phyloP scores from a whole-genome alignment of 2,888 invertebrate species.

The Saturnia japonica region DNA sequence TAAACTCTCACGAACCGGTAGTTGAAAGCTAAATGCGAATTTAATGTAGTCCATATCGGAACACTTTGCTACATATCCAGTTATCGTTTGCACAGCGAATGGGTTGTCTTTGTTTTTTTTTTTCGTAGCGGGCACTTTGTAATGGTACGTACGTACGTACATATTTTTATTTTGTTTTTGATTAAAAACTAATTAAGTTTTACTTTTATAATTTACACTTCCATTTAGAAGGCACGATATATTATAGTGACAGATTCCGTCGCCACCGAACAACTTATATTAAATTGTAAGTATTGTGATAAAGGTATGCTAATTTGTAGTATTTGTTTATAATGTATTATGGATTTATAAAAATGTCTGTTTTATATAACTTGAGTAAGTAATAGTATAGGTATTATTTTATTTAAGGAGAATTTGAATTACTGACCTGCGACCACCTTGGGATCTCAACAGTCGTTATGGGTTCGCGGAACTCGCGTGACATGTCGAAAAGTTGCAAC shows the following conservation, averaged over 20 bases:
- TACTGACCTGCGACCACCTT: conserved; percentile 25
- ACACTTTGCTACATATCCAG: conserved; percentile 51
- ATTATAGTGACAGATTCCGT: not conserved
- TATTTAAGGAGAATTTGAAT: conserved; percentile 20
- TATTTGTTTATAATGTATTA: not conserved
- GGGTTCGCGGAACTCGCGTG: conserved; percentile 52
- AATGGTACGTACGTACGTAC: conserved; percentile 4
- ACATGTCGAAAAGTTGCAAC: conserved; percentile 41
- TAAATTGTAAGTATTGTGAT: not conserved
- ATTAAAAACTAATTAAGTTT: conserved; percentile 27
- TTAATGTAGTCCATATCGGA: conserved; percentile 63
- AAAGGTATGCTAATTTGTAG: not conserved
- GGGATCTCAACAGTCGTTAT: conserved; percentile 45
- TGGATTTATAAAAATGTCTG: not conserved
- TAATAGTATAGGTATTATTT: not conserved
- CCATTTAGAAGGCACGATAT: not conserved
- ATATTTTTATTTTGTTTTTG: conserved; percentile 23
- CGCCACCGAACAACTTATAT: not conserved
- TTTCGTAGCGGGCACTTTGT: conserved; percentile 24
- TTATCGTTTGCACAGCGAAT: conserved; percentile 51
- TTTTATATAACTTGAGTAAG: not conserved
- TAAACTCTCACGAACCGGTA: conserved; percentile 54
- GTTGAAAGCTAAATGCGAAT: conserved; percentile 69
- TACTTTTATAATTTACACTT: conserved; percentile 27
- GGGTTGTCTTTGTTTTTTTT: conserved; percentile 36